Evolutionary conservation across 2,113 vertebrate genomes (phyloP).

Genomic region (Lutjanus erythropterus): DNA sequence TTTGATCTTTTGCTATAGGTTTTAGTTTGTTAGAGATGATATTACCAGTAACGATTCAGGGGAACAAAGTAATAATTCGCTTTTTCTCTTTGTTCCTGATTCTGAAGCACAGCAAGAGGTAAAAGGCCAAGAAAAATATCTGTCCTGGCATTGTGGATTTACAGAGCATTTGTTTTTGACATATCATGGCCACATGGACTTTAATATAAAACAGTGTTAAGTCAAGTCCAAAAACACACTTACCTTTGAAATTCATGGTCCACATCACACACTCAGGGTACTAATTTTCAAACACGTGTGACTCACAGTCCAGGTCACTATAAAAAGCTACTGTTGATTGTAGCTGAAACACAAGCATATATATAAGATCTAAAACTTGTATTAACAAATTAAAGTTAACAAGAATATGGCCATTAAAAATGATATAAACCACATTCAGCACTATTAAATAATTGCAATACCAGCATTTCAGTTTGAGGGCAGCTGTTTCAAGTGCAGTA

Average conservation of each 20-base stretch:
- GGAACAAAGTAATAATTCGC: slow-evolving; percentile 11
- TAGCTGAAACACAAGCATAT: background rate
- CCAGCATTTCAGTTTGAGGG: background rate
- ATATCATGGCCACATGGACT: background rate
- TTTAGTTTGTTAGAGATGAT: background rate
- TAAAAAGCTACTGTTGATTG: slow-evolving; percentile 7
- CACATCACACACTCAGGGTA: background rate
- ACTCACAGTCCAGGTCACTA: background rate
- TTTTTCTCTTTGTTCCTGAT: slow-evolving; percentile 11
- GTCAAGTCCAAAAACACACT: slow-evolving; percentile 8
- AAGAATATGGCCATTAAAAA: background rate
- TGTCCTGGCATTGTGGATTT: slow-evolving; percentile 37
- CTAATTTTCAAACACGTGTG: background rate
- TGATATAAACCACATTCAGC: background rate
- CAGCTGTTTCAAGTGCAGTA: slow-evolving; percentile 7
- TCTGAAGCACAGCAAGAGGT: background rate
- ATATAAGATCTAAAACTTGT: background rate
- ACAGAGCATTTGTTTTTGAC: slow-evolving; percentile 3
- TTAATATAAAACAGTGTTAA: slow-evolving; percentile 17
- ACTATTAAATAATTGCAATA: background rate
- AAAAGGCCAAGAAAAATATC: slow-evolving; percentile 30
- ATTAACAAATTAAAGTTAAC: background rate
- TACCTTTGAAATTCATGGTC: background rate
- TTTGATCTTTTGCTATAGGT: background rate
- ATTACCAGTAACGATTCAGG: background rate